Evolutionary conservation across 1,140 invertebrate genomes (phyloP), one percentile per base, ranked within the genome.

Genomic region (Antheraea pernyi): DNA sequence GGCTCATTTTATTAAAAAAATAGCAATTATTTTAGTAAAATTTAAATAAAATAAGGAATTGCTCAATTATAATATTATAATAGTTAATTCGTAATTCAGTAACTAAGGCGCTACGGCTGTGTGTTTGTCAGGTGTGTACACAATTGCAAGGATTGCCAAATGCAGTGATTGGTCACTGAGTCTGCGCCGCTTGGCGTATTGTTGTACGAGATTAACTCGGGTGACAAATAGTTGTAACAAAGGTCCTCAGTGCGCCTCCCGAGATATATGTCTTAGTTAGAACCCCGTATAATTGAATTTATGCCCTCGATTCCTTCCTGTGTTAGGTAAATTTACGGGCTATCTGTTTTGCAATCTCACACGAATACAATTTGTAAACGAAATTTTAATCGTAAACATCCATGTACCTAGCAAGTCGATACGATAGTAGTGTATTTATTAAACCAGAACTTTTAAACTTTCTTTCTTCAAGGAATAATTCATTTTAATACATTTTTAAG

Each of bases 181-280:
- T 19, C 42, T 8, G 19, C 11, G 39, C 42, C 7, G 62, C 61
- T n/a, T 53, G 46, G 46, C 46, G 46, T 53, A 22, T 36, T 65
- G 64, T 42, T 48, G 37, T 48, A 53, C 9, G 19, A 65, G 64
- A 65, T 48, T 65, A 65, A 48, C 42, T 65, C 19, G 39, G 19
- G 39, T 48, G 42, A 65, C 64, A 65, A 65, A 65, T 42, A 42
- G 46, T 42, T 48, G 18, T 46, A 65, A 48, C 64, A 65, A 65
- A 65, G 64, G 39, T 65, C 3, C 61, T 30, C 22, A 16, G 46
- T 63, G 61, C 30, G 19, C 19, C 61, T 48, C 19, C n/a, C 19
- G 19, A 48, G 46, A 16, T 53, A 19, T 42, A 39, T 19, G 42
- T 39, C 64, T 65, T 48, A 48, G 39, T 46, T 42, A 65, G 42